Conservation (phyloP, 2,113 vertebrate species). For the Plectropomus leopardus region DNA sequence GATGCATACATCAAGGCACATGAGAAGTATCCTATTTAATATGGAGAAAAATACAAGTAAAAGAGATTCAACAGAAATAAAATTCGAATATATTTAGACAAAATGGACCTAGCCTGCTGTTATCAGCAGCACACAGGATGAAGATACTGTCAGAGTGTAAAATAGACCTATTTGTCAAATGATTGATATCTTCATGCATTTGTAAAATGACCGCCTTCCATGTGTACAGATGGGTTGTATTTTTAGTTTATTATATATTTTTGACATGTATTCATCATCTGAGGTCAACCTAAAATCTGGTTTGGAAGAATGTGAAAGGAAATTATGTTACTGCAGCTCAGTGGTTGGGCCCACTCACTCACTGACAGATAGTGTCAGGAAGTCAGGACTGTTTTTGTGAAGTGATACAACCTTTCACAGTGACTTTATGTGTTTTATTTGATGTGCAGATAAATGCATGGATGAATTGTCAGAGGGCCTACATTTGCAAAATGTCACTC, state of each 20-base stretch:
- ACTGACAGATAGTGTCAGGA: neutral
- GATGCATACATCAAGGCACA: neutral
- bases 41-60: neutral
- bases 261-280: neutral
- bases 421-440: conserved; percentile 13
- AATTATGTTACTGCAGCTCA: neutral
- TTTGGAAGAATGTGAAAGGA: neutral
- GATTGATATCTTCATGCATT: conserved; percentile 28
- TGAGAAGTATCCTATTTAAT: neutral
- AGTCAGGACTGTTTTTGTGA: neutral
- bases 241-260: neutral
- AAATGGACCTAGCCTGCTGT: neutral
- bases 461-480: too few species aligned
- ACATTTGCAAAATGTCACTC: too few species aligned
- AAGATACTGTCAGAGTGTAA: conserved; percentile 29
- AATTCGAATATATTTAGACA: neutral
- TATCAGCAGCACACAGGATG: conserved; percentile 52
- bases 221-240: neutral
- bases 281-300: neutral
- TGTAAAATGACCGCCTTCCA: neutral
- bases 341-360: neutral
- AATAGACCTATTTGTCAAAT: conserved; percentile 44
- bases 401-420: conserved; percentile 11
- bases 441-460: conserved; percentile 1
- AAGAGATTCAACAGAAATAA: neutral